phyloP scores from a whole-genome alignment of 2,797 vertebrate species.

The Margarornis squamiger region DNA sequence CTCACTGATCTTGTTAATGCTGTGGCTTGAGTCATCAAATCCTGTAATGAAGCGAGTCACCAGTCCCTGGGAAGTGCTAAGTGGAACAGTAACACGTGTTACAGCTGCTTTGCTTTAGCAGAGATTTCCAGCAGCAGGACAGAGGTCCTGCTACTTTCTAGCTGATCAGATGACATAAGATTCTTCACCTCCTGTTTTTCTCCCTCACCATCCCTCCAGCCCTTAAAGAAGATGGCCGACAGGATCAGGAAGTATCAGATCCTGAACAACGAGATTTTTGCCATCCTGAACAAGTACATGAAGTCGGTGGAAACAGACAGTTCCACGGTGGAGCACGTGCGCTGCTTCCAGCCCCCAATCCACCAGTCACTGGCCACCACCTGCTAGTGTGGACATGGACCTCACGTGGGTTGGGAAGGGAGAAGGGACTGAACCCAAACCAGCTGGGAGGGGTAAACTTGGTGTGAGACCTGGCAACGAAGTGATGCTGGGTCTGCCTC shows the following conservation, averaged over 20 bases:
- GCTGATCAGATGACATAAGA: neutral
- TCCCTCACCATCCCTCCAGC: constrained; percentile 73
- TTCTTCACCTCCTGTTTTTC: neutral
- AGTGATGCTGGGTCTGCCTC: constrained; percentile 16
- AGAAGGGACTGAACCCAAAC: constrained; percentile 40
- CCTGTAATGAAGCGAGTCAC: neutral
- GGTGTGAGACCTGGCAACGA: neutral
- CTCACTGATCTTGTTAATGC: neutral
- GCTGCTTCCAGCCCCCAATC: constrained; percentile 98
- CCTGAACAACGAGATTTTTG: constrained; percentile 98
- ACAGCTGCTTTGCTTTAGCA: neutral
- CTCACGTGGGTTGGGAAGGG: neutral
- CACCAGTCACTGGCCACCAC: constrained; percentile 98
- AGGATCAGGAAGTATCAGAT: constrained; percentile 99
- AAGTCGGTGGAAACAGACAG: constrained; percentile 98
- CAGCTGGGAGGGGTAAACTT: constrained; percentile 23
- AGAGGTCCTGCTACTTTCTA: neutral
- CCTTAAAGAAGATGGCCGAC: constrained; percentile 99
- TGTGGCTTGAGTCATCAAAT: neutral
- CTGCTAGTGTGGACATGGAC: constrained; percentile 76
- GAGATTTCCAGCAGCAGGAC: neutral
- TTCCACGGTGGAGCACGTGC: constrained; percentile 96
- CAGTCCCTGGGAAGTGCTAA: neutral
- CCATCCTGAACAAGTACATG: constrained; percentile 99
- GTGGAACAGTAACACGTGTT: neutral